phyloP scores from a whole-genome alignment of 2,113 vertebrate species.

The Sminthopsis crassicaudata region DNA sequence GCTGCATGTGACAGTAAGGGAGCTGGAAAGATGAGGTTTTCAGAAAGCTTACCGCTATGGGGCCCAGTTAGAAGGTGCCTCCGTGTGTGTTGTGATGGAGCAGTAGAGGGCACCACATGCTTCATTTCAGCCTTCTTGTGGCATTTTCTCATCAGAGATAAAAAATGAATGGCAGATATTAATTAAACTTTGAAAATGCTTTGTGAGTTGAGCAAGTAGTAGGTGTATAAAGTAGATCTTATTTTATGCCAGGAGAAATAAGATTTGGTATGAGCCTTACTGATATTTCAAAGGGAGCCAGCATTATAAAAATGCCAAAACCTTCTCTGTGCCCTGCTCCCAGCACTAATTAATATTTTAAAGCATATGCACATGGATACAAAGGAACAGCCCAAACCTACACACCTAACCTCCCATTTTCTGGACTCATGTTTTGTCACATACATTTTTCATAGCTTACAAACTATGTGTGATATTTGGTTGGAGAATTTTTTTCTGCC shows the following conservation, averaged over 20 bases:
- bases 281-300: conserved; percentile 1
- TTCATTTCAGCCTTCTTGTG: conserved; percentile 45
- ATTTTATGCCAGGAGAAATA: conserved; percentile 57
- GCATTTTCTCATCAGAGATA: conserved; percentile 34
- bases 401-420: conserved; percentile 2
- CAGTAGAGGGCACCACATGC: conserved; percentile 71
- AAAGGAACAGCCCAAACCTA: conserved; percentile 41
- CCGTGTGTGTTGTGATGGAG: not conserved
- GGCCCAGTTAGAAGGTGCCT: not conserved
- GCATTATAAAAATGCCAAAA: conserved; percentile 38
- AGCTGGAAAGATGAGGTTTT: fast-evolving
- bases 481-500: not conserved
- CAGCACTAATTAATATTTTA: not conserved
- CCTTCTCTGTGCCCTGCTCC: conserved; percentile 25
- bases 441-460: conserved; percentile 17
- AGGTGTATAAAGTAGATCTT: conserved; percentile 55
- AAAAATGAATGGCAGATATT: conserved; percentile 59
- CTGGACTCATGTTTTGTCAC: conserved; percentile 1
- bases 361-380: not conserved
- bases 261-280: conserved; percentile 40
- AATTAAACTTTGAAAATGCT: conserved; percentile 56
- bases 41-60: not conserved
- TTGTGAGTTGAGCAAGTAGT: conserved; percentile 55
- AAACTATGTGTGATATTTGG: not conserved
- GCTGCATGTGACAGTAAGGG: not conserved